phyloP scores from a whole-genome alignment of 2,888 invertebrate species.

The Macrophya alboannulata region DNA sequence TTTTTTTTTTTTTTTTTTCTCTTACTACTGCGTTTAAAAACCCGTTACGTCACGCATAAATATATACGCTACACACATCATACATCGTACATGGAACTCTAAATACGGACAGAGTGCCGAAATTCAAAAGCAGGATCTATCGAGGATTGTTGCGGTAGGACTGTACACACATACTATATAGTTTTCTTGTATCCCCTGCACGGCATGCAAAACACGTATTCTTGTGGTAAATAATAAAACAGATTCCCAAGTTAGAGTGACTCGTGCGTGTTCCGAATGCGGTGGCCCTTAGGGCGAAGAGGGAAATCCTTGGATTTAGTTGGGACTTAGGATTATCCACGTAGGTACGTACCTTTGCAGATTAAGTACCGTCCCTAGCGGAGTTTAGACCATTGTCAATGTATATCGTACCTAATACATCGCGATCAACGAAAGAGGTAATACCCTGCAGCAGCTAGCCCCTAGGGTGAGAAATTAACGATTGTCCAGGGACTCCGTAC shows the following conservation, averaged over 20 bases:
- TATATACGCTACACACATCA: not conserved
- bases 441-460: not conserved
- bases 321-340: not conserved
- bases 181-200: too few species aligned
- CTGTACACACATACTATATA: not conserved
- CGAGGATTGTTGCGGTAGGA: constrained; percentile 35
- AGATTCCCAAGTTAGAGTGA: constrained; percentile 6
- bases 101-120: not conserved
- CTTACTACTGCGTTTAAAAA: not conserved
- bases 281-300: not conserved
- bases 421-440: not conserved
- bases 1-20: not conserved
- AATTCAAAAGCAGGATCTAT: not conserved
- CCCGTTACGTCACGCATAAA: not conserved
- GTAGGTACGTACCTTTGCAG: too few species aligned
- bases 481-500: not conserved
- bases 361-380: not conserved
- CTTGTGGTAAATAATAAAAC: constrained; percentile 27
- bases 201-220: not conserved
- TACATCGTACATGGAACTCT: not conserved
- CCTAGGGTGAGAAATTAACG: constrained; percentile 17
- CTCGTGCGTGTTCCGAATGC: constrained; percentile 28
- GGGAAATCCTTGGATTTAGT: not conserved
- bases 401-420: not conserved
- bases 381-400: not conserved